Evolutionary conservation across 2,888 invertebrate species (phyloP).

Genomic region (Adelphocoris suturalis): DNA sequence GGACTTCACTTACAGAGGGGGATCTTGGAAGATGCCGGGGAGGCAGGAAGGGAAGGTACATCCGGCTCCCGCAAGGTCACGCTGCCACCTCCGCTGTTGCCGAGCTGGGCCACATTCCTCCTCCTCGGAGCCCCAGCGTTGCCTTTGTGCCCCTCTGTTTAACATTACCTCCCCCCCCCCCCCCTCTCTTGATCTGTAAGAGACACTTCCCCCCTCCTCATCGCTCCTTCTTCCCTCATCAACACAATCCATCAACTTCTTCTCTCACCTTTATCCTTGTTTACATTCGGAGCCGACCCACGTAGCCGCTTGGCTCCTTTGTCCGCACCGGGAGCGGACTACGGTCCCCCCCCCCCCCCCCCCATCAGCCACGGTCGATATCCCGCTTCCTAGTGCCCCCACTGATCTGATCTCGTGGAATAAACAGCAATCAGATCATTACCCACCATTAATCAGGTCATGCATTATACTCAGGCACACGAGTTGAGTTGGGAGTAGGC

Average conservation of each 20-base stretch:
- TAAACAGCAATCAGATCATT: no score
- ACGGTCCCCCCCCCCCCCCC: background rate
- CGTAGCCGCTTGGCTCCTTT: background rate
- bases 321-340: background rate
- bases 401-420: no score
- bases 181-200: background rate
- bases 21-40: slow-evolving; percentile 12
- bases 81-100: slow-evolving; percentile 58
- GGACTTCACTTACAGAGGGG: background rate
- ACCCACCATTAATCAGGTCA: no score
- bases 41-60: slow-evolving; percentile 57
- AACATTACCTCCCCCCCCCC: slow-evolving; percentile 6
- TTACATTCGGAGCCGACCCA: slow-evolving; percentile 35
- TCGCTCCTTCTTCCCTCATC: no score
- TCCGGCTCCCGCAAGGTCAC: slow-evolving; percentile 57
- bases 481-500: no score
- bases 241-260: slow-evolving; percentile 38
- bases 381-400: no score
- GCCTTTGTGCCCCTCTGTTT: slow-evolving; percentile 17
- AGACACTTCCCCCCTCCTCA: no score
- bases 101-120: slow-evolving; percentile 57
- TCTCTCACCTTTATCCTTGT: slow-evolving; percentile 61
- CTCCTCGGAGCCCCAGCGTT: slow-evolving; percentile 46
- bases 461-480: no score
- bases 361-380: background rate